These are phyloP conservation scores for Drosophila meridionalis DNA, from an alignment of 2,888 invertebrate genomes.

Conservation along the genomic window DNA sequence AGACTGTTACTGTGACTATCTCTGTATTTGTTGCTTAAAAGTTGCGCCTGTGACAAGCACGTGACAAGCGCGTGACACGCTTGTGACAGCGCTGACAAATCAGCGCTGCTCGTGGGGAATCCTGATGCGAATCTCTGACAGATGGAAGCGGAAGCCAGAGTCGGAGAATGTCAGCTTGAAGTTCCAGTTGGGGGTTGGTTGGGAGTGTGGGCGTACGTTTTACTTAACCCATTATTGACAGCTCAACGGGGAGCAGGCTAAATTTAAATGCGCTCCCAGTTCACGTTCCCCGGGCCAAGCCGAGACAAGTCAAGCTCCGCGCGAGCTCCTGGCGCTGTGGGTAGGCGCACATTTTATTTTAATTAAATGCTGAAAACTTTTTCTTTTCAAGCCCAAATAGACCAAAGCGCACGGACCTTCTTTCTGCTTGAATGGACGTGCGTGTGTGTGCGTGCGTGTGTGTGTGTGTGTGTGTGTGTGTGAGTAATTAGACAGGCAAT, in stretches of 20 bases:
- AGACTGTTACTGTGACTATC: too few species aligned
- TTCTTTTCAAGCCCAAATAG: constrained; percentile 36
- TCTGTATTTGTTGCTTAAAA: constrained; percentile 16
- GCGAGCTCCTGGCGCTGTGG: background rate
- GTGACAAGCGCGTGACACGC: constrained; percentile 39
- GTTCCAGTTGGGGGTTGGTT: background rate
- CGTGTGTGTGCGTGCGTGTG: background rate
- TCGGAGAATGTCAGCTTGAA: background rate
- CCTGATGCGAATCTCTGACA: constrained; percentile 8
- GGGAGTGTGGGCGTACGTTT: constrained; percentile 1
- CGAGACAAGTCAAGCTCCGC: background rate
- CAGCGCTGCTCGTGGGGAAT: constrained; percentile 24
- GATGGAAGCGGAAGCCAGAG: background rate
- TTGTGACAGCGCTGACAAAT: constrained; percentile 44
- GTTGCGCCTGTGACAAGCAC: constrained; percentile 24
- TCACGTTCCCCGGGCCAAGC: background rate
- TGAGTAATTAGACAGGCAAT: constrained; percentile 47
- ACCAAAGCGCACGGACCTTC: constrained; percentile 4
- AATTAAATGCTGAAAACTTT: constrained; percentile 71
- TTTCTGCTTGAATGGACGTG: constrained; percentile 1
- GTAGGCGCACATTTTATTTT: constrained; percentile 53
- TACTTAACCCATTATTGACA: constrained; percentile 47
- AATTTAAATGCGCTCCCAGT: constrained; percentile 22
- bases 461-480: constrained; percentile 13
- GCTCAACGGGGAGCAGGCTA: constrained; percentile 20